Conservation (phyloP, 2,113 vertebrate species). For the Vireo altiloquus region DNA sequence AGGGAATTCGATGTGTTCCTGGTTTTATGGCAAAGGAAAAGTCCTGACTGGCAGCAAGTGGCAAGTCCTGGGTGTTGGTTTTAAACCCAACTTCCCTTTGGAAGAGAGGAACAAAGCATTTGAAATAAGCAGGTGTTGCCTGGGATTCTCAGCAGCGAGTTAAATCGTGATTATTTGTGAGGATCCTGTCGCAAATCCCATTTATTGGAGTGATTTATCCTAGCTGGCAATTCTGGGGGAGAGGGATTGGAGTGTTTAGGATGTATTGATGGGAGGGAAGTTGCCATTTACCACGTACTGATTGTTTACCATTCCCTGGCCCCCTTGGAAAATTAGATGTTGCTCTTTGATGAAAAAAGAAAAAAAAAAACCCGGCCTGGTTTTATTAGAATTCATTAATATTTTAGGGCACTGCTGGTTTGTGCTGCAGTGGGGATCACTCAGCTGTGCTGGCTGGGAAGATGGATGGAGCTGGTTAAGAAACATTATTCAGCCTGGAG, state of each 20-base stretch:
- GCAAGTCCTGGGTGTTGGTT: background rate
- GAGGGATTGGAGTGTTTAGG: background rate
- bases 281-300: background rate
- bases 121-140: slow-evolving; percentile 12
- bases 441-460: background rate
- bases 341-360: background rate
- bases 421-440: background rate
- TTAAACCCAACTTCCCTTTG: background rate
- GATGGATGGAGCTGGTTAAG: slow-evolving; percentile 25
- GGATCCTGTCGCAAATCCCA: slow-evolving; percentile 14
- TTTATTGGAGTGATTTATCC: slow-evolving; percentile 53
- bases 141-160: slow-evolving; percentile 31
- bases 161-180: slow-evolving; percentile 57
- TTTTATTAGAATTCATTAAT: slow-evolving; percentile 35
- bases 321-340: slow-evolving; percentile 6
- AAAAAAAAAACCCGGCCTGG: background rate
- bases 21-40: background rate
- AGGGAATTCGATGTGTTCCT: rapidly evolving
- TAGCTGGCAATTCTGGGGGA: background rate
- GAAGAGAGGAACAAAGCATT: background rate
- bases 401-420: slow-evolving; percentile 13
- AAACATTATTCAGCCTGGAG: slow-evolving; percentile 57
- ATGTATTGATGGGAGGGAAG: background rate
- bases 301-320: slow-evolving; percentile 34
- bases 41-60: background rate